Evolutionary conservation across 2,888 invertebrate species (phyloP).

Genomic region (Phyllotreta cruciferae): DNA sequence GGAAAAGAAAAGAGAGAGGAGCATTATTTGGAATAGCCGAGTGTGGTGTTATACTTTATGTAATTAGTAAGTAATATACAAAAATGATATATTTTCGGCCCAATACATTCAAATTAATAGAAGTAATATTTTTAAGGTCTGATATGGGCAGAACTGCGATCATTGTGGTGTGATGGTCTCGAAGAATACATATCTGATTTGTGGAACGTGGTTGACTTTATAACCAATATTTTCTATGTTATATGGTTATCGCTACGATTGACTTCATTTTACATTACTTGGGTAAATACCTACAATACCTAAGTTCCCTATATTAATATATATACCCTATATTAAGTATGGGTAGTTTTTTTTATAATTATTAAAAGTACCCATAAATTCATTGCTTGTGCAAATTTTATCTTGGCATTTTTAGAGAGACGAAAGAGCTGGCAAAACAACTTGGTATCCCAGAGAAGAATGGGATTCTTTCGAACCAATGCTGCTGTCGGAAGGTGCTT

Average conservation of each 20-base stretch:
- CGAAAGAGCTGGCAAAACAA: conserved; percentile 43
- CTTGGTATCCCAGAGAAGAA: conserved; percentile 85
- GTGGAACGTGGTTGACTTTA: conserved; percentile 98
- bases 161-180: conserved; percentile 90
- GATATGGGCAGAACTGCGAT: conserved; percentile 91
- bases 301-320: background rate
- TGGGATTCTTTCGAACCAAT: conserved; percentile 98
- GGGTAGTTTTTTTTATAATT: conserved; percentile 8
- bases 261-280: conserved; percentile 87
- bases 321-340: too few species aligned
- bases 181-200: conserved; percentile 92
- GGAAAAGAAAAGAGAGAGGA: conserved; percentile 81
- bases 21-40: conserved; percentile 82
- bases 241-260: conserved; percentile 89
- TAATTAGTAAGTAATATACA: conserved; percentile 72
- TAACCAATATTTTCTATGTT: conserved; percentile 95
- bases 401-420: conserved; percentile 41
- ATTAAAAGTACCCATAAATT: background rate
- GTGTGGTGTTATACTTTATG: conserved; percentile 84
- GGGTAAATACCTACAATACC: conserved; percentile 67
- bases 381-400: too few species aligned
- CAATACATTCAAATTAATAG: background rate
- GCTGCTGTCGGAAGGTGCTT: conserved; percentile 90
- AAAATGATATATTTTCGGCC: background rate
- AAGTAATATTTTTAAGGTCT: conserved; percentile 70